phyloP scores from a whole-genome alignment of 2,888 invertebrate genomes.

The Ligdia adustata region DNA sequence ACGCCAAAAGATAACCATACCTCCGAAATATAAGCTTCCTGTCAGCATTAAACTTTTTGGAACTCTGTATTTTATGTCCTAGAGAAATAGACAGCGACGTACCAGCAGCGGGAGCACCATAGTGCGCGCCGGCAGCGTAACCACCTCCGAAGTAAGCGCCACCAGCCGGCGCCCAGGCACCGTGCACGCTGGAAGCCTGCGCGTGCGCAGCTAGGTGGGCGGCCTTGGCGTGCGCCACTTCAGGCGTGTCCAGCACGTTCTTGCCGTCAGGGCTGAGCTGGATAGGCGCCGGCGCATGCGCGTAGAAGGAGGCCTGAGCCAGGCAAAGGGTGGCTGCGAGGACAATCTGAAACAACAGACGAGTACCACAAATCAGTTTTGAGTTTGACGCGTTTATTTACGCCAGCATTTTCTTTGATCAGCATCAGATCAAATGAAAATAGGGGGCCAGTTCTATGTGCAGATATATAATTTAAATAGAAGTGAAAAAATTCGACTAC shows the following conservation, averaged over 20 bases:
- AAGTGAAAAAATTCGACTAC: no score
- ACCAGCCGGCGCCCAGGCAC: slow-evolving; percentile 73
- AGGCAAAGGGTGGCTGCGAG: slow-evolving; percentile 77
- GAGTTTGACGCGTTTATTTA: not conserved
- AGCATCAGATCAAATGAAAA: no score
- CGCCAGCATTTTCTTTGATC: no score
- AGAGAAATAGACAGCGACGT: slow-evolving; percentile 30
- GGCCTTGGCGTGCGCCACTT: slow-evolving; percentile 79
- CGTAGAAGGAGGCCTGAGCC: slow-evolving; percentile 82
- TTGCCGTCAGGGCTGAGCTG: slow-evolving; percentile 81
- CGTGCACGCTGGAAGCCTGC: slow-evolving; percentile 74
- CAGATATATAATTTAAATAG: no score
- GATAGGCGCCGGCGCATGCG: slow-evolving; percentile 74
- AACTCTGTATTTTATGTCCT: no score
- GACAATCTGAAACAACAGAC: slow-evolving; percentile 63
- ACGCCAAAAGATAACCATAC: no score
- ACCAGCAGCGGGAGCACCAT: slow-evolving; percentile 78
- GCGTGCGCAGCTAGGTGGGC: slow-evolving; percentile 77
- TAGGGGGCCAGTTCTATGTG: no score
- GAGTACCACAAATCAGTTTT: no score
- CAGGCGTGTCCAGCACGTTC: slow-evolving; percentile 80
- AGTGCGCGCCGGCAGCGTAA: slow-evolving; percentile 62
- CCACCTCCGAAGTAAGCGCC: slow-evolving; percentile 50
- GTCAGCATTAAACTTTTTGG: no score
- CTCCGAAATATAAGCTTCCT: no score